Conservation (phyloP, 2,797 vertebrate species). For the Mallotus villosus region DNA sequence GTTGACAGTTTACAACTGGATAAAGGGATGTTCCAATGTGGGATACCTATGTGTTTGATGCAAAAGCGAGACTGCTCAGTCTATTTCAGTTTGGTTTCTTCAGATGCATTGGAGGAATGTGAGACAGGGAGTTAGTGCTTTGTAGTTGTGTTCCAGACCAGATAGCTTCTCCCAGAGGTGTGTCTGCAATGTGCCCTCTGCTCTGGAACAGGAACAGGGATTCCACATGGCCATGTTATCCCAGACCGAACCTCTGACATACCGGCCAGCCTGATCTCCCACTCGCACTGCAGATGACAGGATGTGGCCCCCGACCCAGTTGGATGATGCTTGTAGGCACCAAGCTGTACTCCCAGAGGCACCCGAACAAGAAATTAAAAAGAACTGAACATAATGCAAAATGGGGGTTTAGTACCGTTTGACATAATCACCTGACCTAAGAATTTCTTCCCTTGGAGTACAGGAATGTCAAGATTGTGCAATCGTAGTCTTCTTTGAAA, state of each 20-base stretch:
- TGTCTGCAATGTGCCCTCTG: slow-evolving; percentile 17
- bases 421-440: not conserved
- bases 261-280: slow-evolving; percentile 5
- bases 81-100: too few relatives aligned
- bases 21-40: not conserved
- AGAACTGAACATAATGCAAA: not conserved
- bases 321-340: not conserved
- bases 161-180: slow-evolving; percentile 1
- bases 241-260: slow-evolving; percentile 7
- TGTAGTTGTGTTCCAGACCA: not conserved
- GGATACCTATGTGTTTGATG: not conserved
- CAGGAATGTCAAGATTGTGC: not conserved
- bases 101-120: too few relatives aligned
- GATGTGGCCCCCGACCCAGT: not conserved
- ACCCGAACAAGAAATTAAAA: not conserved
- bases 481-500: not conserved
- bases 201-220: slow-evolving; percentile 19
- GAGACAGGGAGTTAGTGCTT: not conserved
- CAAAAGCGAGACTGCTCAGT: not conserved
- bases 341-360: not conserved
- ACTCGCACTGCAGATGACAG: slow-evolving; percentile 13
- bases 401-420: not conserved
- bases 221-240: slow-evolving; percentile 18
- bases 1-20: not conserved
- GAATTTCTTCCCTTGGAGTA: not conserved